Evolutionary conservation across 2,888 invertebrate genomes (phyloP).

Genomic region (Gandaritis pyraliata): DNA sequence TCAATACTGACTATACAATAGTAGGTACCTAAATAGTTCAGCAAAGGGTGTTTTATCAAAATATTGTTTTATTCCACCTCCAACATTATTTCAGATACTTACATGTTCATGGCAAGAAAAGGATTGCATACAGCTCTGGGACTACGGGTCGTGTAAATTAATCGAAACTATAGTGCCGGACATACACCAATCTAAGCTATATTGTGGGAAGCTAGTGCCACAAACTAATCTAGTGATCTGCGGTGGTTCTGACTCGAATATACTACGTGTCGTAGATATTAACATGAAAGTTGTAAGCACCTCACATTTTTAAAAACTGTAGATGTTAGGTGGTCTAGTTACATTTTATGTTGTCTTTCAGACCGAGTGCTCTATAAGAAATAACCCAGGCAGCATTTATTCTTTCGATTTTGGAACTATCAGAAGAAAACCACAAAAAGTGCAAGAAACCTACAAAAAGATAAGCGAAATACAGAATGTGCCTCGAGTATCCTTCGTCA

Average conservation of each 20-base stretch:
- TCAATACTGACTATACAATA: no score
- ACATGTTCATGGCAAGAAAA: constrained; percentile 87
- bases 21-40: background rate
- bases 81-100: constrained; percentile 75
- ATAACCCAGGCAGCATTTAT: constrained; percentile 83
- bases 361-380: constrained; percentile 82
- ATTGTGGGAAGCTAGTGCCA: constrained; percentile 85
- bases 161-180: constrained; percentile 85
- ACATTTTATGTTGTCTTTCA: constrained; percentile 51
- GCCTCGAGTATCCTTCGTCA: constrained; percentile 83
- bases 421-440: constrained; percentile 66
- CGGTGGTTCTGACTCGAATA: constrained; percentile 85
- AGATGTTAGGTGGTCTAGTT: background rate
- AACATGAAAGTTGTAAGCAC: constrained; percentile 82
- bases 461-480: constrained; percentile 66
- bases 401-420: constrained; percentile 82
- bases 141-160: constrained; percentile 86
- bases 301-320: background rate
- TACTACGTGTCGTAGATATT: constrained; percentile 85
- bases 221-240: constrained; percentile 83
- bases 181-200: constrained; percentile 78
- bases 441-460: constrained; percentile 61
- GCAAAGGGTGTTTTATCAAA: no score
- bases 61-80: no score
- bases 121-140: constrained; percentile 86